Evolutionary conservation across 2,797 vertebrate species (phyloP).

Genomic region (Trachurus trachurus): DNA sequence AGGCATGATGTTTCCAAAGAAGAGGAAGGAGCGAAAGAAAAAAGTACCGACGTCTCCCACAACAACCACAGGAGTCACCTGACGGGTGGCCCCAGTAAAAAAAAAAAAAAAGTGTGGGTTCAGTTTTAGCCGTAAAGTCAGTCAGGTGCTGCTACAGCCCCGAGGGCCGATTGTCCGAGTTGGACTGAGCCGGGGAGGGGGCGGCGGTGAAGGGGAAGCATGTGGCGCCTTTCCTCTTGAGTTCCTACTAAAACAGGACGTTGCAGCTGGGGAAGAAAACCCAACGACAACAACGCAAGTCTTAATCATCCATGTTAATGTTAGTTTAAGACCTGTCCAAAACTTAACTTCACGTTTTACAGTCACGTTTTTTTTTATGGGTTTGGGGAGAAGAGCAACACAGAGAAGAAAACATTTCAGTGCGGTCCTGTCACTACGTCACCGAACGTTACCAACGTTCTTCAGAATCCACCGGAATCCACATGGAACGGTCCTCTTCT

Average conservation of each 20-base stretch:
- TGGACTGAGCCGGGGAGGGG: conserved; percentile 7
- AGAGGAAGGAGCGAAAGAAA: conserved; percentile 7
- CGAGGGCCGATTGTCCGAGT: conserved; percentile 18
- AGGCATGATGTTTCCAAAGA: conserved; percentile 36
- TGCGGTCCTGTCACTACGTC: too few relatives aligned
- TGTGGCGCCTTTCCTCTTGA: conserved; percentile 53
- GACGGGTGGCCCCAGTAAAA: not conserved
- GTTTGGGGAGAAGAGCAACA: not conserved
- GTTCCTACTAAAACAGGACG: conserved; percentile 45
- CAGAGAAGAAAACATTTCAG: not conserved
- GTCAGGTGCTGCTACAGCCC: conserved; percentile 42
- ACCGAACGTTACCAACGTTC: not conserved
- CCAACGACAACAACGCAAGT: not conserved
- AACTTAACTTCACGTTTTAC: not conserved
- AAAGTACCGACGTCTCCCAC: conserved; percentile 6
- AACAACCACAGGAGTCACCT: not conserved
- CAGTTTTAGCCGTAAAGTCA: not conserved
- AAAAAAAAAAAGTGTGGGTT: not conserved
- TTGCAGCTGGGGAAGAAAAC: conserved; percentile 4
- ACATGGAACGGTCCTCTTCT: not conserved
- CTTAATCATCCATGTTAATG: not conserved
- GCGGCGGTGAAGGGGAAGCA: conserved; percentile 37
- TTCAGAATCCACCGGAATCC: accelerated
- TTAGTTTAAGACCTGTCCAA: not conserved
- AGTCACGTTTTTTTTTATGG: too few relatives aligned